phyloP scores from a whole-genome alignment of 2,113 vertebrate species.

The Erythrocercus mccallii region DNA sequence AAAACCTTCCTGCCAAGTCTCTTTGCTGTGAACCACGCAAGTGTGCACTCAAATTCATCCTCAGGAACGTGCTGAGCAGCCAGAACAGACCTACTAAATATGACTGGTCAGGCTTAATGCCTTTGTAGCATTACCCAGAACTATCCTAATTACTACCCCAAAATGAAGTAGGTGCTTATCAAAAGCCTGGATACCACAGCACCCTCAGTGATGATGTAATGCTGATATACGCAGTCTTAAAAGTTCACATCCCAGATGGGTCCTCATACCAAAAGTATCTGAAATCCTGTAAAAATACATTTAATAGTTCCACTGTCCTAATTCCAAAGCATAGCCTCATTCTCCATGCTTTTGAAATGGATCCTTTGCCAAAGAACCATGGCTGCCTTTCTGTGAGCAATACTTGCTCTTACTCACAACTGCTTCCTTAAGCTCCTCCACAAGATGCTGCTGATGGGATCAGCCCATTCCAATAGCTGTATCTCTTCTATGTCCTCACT shows the following conservation, averaged over 20 bases:
- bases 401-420: neutral
- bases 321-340: neutral
- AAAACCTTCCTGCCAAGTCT: neutral
- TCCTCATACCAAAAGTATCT: neutral
- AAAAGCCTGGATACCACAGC: neutral
- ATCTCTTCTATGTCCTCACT: neutral
- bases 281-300: neutral
- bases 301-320: neutral
- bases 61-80: neutral
- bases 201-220: neutral
- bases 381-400: neutral
- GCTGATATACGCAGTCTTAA: neutral
- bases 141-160: neutral
- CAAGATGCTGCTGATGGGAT: neutral
- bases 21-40: neutral
- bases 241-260: neutral
- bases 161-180: neutral
- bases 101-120: neutral
- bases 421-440: neutral
- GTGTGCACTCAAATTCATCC: neutral
- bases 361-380: neutral
- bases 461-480: neutral
- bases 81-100: neutral
- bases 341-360: neutral
- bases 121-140: neutral